These are phyloP conservation scores for Xenopus tropicalis DNA, from an alignment of 2,113 vertebrate genomes.

Conservation along the genomic window DNA sequence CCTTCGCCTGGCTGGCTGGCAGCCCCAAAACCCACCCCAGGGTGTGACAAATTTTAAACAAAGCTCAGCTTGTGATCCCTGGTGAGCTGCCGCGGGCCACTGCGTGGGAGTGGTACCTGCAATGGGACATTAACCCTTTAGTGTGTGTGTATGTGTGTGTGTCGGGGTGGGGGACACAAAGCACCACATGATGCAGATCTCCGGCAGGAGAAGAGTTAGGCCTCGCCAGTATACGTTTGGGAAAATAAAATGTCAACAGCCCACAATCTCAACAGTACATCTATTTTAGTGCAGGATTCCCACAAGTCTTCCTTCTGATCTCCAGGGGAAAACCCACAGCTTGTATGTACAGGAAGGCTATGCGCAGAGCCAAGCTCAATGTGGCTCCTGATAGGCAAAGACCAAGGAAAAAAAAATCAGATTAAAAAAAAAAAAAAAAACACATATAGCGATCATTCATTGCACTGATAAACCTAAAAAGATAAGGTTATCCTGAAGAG, in stretches of 20 bases:
- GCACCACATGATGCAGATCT: neutral
- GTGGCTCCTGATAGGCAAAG: neutral
- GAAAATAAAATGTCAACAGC: slow-evolving; percentile 25
- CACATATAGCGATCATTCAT: too few relatives aligned
- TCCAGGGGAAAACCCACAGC: slow-evolving; percentile 22
- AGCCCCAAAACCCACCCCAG: slow-evolving; percentile 39
- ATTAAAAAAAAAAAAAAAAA: too few relatives aligned
- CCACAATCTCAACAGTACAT: slow-evolving; percentile 24
- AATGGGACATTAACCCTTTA: slow-evolving; percentile 15
- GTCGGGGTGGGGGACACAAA: too few relatives aligned
- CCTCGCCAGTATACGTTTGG: slow-evolving; percentile 1
- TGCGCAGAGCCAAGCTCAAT: neutral
- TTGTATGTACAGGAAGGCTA: neutral
- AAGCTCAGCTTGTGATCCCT: slow-evolving; percentile 28
- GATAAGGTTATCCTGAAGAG: too few relatives aligned
- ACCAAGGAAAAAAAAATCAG: too few relatives aligned
- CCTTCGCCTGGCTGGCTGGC: slow-evolving; percentile 24
- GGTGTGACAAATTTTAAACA: slow-evolving; percentile 31
- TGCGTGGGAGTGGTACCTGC: slow-evolving; percentile 28
- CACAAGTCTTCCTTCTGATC: neutral
- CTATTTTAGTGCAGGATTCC: slow-evolving; percentile 33
- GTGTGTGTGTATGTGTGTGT: too few relatives aligned
- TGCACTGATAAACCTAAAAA: too few relatives aligned
- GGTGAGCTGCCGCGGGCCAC: neutral
- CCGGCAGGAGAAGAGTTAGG: neutral